Base-by-base conservation (phyloP, 2,797 vertebrate genomes). In the Coreius guichenoti region DNA sequence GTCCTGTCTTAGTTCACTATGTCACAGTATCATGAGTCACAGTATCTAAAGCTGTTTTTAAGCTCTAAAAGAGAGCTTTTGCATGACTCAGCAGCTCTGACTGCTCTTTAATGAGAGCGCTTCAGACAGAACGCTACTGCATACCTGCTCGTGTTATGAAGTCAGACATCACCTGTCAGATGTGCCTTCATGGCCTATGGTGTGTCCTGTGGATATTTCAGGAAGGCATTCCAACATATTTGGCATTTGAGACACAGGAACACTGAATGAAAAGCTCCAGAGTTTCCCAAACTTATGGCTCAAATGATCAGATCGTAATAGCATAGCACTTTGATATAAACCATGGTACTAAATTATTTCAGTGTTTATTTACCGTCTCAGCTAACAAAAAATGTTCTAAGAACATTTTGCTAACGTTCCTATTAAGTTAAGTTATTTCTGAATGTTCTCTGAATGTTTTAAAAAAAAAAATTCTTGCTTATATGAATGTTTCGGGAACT, bases 191-290 rank as follows among this genome's bases (percentile, higher is more conserved):
- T 36, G 54, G 68, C 26, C 58, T 39, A 19, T 23, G 82, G 45
- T 83, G 61, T 75, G 82, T 76, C 75, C 4, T 74, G 29, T 75
- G 70, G 56, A 23, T 49, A n/a, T 82, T 65, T 43, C 39, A 2
- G 26, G 26, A 82, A 63, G 19, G 29, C 26, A 29, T 26, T 81
- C 31, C 17, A 43, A 43, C 16, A 13, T 13, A 80, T n/a, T 69
- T 39, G 4, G 14, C 39, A 36, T 7, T 36, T 1, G 13, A n/a
- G 12, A 45, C 1, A 21, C 51, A 31, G 36, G n/a, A 19, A 36
- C 4, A 1, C 3, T 82, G 26, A 33, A 81, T 72, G 17, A 82
- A 82, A 82, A 54, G 39, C 80, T 43, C 36, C 7, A n/a, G 12
- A 72, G n/a, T 11, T 33, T 23, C 31, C 5, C 8, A 26, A 47